Conservation (phyloP, 2,797 vertebrate genomes). For the Meriones psammophilus region DNA sequence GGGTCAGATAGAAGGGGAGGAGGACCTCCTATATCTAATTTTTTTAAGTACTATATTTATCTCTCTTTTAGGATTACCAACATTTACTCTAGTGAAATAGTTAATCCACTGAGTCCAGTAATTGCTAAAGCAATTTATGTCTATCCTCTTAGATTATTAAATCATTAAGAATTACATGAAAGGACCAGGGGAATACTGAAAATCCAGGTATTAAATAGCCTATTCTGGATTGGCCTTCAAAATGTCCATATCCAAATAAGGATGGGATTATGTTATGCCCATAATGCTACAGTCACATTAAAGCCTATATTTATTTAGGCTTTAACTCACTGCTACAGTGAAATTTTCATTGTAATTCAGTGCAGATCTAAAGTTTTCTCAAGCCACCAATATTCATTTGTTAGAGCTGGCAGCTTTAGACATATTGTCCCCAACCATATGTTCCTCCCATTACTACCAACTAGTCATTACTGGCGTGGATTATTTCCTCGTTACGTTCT, state of each 20-base stretch:
- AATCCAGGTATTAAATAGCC: not conserved
- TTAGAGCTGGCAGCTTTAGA: not conserved
- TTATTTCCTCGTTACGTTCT: not conserved
- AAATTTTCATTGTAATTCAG: not conserved
- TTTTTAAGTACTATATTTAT: not conserved
- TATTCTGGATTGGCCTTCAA: not conserved
- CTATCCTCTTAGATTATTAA: not conserved
- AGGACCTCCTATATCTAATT: too few relatives aligned
- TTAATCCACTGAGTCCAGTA: not conserved
- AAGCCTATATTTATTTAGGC: not conserved
- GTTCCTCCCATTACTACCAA: conserved; percentile 22
- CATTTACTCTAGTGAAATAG: not conserved
- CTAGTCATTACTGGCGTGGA: not conserved
- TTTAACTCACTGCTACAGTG: not conserved
- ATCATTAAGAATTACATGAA: not conserved
- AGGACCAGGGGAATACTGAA: not conserved
- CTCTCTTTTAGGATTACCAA: not conserved
- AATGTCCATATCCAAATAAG: not conserved
- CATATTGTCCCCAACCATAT: not conserved
- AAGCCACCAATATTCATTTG: not conserved
- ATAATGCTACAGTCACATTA: not conserved
- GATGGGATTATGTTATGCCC: not conserved
- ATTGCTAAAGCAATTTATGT: not conserved
- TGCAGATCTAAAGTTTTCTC: not conserved
- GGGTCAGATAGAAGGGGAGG: too few relatives aligned